These are phyloP conservation scores for Neogobius melanostomus DNA, from an alignment of 2,113 vertebrate species.

Conservation along the genomic window DNA sequence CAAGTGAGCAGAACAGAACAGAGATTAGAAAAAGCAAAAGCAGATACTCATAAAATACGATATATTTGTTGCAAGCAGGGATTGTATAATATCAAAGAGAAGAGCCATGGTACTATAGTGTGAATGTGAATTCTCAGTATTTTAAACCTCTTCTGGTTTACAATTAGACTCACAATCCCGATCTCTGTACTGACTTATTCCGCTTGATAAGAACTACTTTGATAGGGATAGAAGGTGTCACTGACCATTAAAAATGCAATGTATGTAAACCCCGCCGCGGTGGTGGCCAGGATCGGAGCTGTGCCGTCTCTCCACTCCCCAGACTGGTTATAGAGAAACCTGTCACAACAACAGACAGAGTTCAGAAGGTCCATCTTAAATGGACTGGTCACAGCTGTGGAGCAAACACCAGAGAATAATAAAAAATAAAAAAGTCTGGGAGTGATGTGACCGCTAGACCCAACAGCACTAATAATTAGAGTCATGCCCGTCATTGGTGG, in stretches of 20 bases:
- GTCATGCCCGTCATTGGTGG: constrained; percentile 47
- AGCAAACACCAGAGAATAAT: constrained; percentile 6
- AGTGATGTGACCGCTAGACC: constrained; percentile 22
- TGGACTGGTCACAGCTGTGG: constrained; percentile 15
- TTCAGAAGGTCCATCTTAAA: neutral
- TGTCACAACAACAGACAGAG: constrained; percentile 58
- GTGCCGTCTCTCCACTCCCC: constrained; percentile 96
- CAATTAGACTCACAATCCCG: too few species aligned
- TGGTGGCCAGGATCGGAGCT: constrained; percentile 87
- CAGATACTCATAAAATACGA: too few species aligned
- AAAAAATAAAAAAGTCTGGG: neutral
- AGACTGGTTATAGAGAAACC: constrained; percentile 92
- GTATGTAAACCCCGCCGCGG: constrained; percentile 90
- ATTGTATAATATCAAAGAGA: too few species aligned
- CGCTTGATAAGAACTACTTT: too few species aligned
- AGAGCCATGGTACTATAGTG: too few species aligned
- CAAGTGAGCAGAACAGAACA: too few species aligned
- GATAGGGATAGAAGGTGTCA: too few species aligned
- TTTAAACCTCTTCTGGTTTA: too few species aligned
- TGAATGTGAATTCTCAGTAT: too few species aligned
- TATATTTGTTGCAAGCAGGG: too few species aligned
- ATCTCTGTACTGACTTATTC: too few species aligned
- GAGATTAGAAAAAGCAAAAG: too few species aligned
- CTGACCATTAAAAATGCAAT: constrained; percentile 87
- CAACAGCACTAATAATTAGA: constrained; percentile 38